Percentiles rank a stretch among this genome's conserved stretches.
Evolutionary conservation across 2,113 vertebrate genomes (phyloP).

Genomic region (Alligator sinensis): DNA sequence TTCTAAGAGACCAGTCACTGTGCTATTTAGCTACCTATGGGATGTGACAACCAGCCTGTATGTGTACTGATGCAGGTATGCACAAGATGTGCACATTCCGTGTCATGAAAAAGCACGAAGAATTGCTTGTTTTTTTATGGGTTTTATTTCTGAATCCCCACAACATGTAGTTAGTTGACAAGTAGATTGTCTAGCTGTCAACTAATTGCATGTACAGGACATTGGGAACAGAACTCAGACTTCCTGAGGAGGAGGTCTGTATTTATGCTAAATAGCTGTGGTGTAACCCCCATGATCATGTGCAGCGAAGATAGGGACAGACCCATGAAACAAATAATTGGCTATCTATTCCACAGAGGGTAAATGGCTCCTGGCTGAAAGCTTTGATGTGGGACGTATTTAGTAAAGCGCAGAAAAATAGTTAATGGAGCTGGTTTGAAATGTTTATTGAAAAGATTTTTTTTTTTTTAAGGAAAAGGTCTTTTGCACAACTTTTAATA

Average conservation of each 20-base stretch:
- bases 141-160: neutral
- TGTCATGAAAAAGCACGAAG: neutral
- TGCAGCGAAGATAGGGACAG: neutral
- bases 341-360: neutral
- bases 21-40: neutral
- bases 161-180: neutral
- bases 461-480: neutral
- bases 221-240: accelerated
- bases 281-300: neutral
- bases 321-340: neutral
- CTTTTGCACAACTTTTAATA: neutral
- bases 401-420: neutral
- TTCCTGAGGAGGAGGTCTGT: neutral
- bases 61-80: neutral
- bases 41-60: neutral
- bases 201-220: neutral
- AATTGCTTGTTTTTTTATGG: neutral
- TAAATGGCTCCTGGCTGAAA: neutral
- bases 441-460: neutral
- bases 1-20: no score
- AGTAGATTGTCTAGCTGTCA: neutral
- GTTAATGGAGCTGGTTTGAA: neutral
- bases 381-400: neutral
- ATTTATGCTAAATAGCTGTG: neutral
- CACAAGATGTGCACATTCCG: neutral